Evolutionary conservation across 1,140 invertebrate genomes (phyloP).

Genomic region (Goniozus legneri): DNA sequence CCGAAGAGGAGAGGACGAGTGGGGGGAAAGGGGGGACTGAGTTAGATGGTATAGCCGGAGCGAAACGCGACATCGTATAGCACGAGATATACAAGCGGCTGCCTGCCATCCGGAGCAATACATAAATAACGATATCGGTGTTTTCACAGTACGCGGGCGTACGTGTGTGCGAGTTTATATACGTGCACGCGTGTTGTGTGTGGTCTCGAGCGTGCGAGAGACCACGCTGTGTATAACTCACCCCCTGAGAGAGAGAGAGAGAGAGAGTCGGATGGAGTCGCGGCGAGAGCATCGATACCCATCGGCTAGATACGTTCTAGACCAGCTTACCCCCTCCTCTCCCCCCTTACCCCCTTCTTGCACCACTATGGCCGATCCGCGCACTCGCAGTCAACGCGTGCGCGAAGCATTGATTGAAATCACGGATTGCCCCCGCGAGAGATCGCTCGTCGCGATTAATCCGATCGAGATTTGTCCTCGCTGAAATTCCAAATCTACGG

Average conservation of each 20-base stretch:
- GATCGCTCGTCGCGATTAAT: not conserved
- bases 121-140: conserved; percentile 53
- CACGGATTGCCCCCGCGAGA: not conserved
- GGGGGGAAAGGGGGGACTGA: conserved; percentile 10
- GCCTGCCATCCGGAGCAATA: conserved; percentile 36
- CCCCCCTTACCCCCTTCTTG: not conserved
- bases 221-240: conserved; percentile 46
- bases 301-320: conserved; percentile 36
- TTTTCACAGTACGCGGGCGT: conserved; percentile 45
- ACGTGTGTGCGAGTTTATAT: conserved; percentile 42
- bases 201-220: conserved; percentile 15
- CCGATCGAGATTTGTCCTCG: too few relatives aligned
- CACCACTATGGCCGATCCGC: not conserved
- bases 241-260: conserved; percentile 44
- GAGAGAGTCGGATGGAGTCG: conserved; percentile 47
- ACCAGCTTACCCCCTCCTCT: conserved; percentile 15
- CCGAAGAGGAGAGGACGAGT: not conserved
- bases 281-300: conserved; percentile 50
- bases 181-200: conserved; percentile 38
- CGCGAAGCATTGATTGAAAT: not conserved
- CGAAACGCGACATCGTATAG: too few relatives aligned
- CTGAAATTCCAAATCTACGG: too few relatives aligned
- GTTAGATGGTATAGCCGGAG: conserved; percentile 10
- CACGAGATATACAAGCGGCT: conserved; percentile 29
- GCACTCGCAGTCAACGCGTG: too few relatives aligned